A percentile compares a stretch with the other conserved stretches of the same genome.
phyloP scores from a whole-genome alignment of 2,888 invertebrate genomes.

The Mythimna impura region DNA sequence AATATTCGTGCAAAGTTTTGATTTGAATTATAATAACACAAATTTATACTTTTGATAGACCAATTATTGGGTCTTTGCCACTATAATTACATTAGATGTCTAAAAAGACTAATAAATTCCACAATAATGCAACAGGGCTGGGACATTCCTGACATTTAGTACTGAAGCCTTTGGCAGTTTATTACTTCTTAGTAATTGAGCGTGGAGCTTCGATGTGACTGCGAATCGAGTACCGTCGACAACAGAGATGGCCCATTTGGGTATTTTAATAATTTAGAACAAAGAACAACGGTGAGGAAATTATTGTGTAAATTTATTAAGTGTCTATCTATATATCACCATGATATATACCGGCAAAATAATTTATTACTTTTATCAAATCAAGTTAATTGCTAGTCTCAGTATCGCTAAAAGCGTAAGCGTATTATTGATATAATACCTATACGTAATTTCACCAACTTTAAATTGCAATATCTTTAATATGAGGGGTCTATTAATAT shows the following conservation, averaged over 20 bases:
- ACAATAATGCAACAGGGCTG: slow-evolving; percentile 43
- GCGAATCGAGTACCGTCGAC: slow-evolving; percentile 46
- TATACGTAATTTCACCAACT: no score
- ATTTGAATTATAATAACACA: background rate
- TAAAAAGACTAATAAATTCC: slow-evolving; percentile 36
- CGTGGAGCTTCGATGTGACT: slow-evolving; percentile 52
- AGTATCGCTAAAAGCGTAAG: no score
- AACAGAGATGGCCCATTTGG: background rate
- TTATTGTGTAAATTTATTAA: no score
- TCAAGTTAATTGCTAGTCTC: no score
- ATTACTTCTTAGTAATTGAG: slow-evolving; percentile 65
- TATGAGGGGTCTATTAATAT: no score
- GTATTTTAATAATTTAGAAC: no score
- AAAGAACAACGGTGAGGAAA: no score
- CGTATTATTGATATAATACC: no score
- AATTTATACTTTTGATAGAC: background rate
- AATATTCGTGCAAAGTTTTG: background rate
- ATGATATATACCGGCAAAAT: no score
- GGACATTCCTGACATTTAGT: slow-evolving; percentile 62
- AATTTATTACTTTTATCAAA: no score
- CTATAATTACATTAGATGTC: slow-evolving; percentile 22
- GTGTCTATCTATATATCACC: no score
- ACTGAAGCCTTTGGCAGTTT: slow-evolving; percentile 61
- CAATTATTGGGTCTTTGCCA: background rate
- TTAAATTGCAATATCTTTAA: no score